Base-by-base conservation (phyloP, 2,113 vertebrate species). In the Gorilla gorilla region DNA sequence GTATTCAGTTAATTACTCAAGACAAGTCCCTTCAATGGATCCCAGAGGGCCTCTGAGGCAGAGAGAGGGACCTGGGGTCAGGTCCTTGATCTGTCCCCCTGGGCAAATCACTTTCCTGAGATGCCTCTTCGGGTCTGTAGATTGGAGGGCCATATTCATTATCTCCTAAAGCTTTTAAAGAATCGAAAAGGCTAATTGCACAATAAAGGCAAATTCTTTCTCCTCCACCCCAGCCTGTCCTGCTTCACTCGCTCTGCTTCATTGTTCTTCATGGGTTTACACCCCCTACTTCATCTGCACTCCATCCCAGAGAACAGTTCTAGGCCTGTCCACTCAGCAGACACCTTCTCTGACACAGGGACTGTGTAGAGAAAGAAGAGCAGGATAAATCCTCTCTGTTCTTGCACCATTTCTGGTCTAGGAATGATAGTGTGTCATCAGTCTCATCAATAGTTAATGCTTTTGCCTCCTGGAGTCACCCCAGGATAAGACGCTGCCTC, bases 331-430 rank as follows among this genome's bases (percentile, higher is more conserved):
- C 50, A 30, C 32, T 55, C 80, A n/a, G 59, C 70, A 55, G 66
- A 27, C 16, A 12, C 61, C 16, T 10, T 55, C 38, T 85, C 3
- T 35, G 16, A 18, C 61, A 25, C 13, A 22, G 64, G 11, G 40
- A 45, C 52, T 0, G 0, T 1, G 25, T 45, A 43, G 0, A 79
- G 12, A 30, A 43, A 50, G 43, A 55, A 9, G 17, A 70, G 3
- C 48, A 78, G 68, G 48, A 13, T 13, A 40, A 5, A 32, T 57
- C 40, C 48, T 18, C 16, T 55, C 20, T 4, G 27, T 3, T 23
- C 38, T 57, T 7, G 38, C 1, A 32, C 35, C 80, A 20, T 50
- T 48, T 76, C 14, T 30, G 70, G 52, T 18, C 40, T 3, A 78
- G 40, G 52, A 43, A 20, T 3, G 2, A 66, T 0, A 8, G 48